A percentile compares a stretch with the other conserved stretches of the same genome.
Conservation (phyloP, 2,113 vertebrate genomes). For the Lampris incognitus region DNA sequence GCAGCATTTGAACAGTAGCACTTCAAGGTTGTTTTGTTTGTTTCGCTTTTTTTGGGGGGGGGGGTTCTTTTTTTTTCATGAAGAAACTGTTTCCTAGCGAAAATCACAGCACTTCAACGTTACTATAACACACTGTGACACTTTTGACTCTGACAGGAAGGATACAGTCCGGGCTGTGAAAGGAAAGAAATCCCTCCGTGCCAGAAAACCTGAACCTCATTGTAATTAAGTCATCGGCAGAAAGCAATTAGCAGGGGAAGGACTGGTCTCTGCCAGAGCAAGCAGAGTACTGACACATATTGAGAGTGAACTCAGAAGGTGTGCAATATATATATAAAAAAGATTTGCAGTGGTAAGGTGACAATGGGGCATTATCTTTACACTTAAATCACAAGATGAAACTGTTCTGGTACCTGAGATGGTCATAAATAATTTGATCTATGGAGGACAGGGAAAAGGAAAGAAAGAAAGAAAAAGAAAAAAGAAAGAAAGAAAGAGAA, state of each 20-base stretch:
- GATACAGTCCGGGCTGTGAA: conserved; percentile 57
- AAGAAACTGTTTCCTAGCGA: conserved; percentile 45
- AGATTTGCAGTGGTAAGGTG: conserved; percentile 42
- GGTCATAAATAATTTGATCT: neutral
- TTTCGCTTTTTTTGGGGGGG: neutral
- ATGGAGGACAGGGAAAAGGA: neutral
- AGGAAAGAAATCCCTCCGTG: conserved; percentile 46
- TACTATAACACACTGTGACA: conserved; percentile 59
- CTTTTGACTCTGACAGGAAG: conserved; percentile 56
- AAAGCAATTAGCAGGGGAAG: conserved; percentile 62
- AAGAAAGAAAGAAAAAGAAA: neutral
- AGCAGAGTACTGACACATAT: conserved; percentile 55
- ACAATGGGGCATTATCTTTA: conserved; percentile 41
- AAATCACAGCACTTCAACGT: conserved; percentile 42
- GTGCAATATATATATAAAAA: conserved; percentile 29
- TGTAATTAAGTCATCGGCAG: conserved; percentile 73
- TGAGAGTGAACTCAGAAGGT: conserved; percentile 18
- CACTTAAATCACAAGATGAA: conserved; percentile 49
- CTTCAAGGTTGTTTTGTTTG: conserved; percentile 15
- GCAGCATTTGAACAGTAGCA: conserved; percentile 50
- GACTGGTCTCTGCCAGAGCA: conserved; percentile 66
- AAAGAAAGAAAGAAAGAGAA: neutral
- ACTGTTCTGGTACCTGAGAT: conserved; percentile 26
- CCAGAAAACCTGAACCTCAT: conserved; percentile 65
- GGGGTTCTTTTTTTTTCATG: no score